These are phyloP conservation scores for Petroica traversi DNA, from an alignment of 2,113 vertebrate genomes.

Conservation along the genomic window DNA sequence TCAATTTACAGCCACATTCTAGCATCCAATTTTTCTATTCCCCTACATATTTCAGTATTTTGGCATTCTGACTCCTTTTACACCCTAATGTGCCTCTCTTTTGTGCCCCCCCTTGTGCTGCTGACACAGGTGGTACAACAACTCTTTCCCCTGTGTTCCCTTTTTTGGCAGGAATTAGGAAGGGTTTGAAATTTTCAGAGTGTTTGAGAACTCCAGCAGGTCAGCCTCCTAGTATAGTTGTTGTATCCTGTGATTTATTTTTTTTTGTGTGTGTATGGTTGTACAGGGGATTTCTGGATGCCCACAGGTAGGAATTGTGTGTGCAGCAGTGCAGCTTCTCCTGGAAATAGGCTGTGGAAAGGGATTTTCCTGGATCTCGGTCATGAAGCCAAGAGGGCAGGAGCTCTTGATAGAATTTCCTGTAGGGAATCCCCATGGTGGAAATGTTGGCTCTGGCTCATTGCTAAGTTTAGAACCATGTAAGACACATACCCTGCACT, in stretches of 20 bases:
- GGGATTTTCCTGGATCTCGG: background rate
- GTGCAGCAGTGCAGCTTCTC: background rate
- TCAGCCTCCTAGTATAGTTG: background rate
- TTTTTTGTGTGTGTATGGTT: background rate
- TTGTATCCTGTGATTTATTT: background rate
- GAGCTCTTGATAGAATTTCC: background rate
- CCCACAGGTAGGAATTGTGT: background rate
- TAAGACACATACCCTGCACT: background rate
- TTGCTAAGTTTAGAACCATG: slow-evolving; percentile 35
- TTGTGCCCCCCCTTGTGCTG: background rate
- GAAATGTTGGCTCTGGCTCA: background rate
- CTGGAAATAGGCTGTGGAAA: background rate
- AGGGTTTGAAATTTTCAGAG: background rate
- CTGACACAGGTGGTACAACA: background rate
- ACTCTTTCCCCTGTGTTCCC: background rate
- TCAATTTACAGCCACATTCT: background rate
- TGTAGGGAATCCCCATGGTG: background rate
- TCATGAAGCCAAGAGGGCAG: background rate
- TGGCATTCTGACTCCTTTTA: background rate
- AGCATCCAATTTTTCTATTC: rapidly evolving
- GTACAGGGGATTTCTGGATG: background rate
- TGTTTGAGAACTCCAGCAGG: background rate
- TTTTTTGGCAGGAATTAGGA: background rate
- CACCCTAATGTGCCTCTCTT: background rate
- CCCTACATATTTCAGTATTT: background rate